A percentile compares a stretch with the other conserved stretches of the same genome.
Conservation (phyloP, 2,888 invertebrate species). For the Graphium colonna region DNA sequence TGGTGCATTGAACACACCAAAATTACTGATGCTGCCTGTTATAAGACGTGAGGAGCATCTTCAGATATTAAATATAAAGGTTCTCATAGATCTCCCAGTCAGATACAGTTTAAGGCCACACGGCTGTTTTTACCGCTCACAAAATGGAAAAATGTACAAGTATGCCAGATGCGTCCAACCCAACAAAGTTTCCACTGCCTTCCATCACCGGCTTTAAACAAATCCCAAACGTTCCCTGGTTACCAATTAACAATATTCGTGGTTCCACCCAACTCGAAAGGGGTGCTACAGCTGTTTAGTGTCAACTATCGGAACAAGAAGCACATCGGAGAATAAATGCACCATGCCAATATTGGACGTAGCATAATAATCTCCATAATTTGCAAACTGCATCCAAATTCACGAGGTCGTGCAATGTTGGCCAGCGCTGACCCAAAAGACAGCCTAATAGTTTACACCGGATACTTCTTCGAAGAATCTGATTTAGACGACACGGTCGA, state of each 20-base stretch:
- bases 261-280: slow-evolving; percentile 15
- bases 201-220: slow-evolving; percentile 32
- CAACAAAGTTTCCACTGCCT: slow-evolving; percentile 30
- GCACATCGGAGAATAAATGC: not conserved
- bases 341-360: slow-evolving; percentile 6
- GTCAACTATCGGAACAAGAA: not conserved
- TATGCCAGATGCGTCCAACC: slow-evolving; percentile 38
- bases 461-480: slow-evolving; percentile 33
- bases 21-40: slow-evolving; percentile 36
- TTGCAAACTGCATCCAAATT: slow-evolving; percentile 43
- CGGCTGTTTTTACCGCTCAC: slow-evolving; percentile 26
- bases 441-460: slow-evolving; percentile 37
- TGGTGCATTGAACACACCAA: slow-evolving; percentile 46
- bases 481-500: slow-evolving; percentile 40
- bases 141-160: slow-evolving; percentile 49
- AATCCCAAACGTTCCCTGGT: slow-evolving; percentile 33
- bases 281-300: slow-evolving; percentile 22
- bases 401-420: slow-evolving; percentile 49
- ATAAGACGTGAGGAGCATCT: slow-evolving; percentile 57
- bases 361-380: slow-evolving; percentile 30
- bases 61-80: slow-evolving; percentile 40
- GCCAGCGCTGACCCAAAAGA: slow-evolving; percentile 39
- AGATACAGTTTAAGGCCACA: slow-evolving; percentile 29
- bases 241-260: slow-evolving; percentile 31
- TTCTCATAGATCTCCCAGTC: slow-evolving; percentile 24